A percentile compares a stretch with the other conserved stretches of the same genome.
These are phyloP conservation scores for Apolygus lucorum DNA, from an alignment of 1,140 invertebrate species.

Conservation along the genomic window DNA sequence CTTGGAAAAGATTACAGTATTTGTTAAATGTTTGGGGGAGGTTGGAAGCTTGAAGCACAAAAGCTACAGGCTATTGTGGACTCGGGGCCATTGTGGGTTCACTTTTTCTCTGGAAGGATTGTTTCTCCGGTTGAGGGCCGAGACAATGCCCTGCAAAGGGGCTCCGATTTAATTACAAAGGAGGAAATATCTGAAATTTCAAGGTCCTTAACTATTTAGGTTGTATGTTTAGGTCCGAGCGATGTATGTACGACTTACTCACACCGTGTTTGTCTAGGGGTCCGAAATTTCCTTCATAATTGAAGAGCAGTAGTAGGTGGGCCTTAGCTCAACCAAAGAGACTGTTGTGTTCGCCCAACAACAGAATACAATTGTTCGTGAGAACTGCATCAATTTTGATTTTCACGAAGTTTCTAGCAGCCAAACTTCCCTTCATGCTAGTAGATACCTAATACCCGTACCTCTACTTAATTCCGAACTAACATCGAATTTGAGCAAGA, in stretches of 20 bases:
- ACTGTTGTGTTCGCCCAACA: not conserved
- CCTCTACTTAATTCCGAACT: too few species aligned
- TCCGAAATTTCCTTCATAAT: constrained; percentile 6
- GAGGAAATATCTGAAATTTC: constrained; percentile 12
- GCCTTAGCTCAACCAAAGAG: not conserved
- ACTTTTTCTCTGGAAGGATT: not conserved
- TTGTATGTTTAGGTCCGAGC: constrained; percentile 11
- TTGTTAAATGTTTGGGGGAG: constrained; percentile 2
- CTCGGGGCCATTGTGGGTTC: not conserved
- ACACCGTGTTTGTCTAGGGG: not conserved
- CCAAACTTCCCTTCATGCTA: too few species aligned
- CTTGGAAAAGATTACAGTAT: constrained; percentile 1
- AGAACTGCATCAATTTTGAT: too few species aligned
- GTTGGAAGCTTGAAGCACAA: not conserved
- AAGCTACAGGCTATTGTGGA: constrained; percentile 3
- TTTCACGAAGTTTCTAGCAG: too few species aligned
- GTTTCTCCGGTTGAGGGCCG: not conserved
- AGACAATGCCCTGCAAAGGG: constrained; percentile 1
- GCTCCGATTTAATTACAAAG: constrained; percentile 7
- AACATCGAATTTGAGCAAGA: too few species aligned
- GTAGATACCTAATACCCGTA: too few species aligned
- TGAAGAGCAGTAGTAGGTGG: not conserved
- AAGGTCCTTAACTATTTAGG: constrained; percentile 13
- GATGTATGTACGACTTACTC: constrained; percentile 13
- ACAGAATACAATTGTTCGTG: too few species aligned